These are phyloP conservation scores for Zaprionus africanus DNA, from an alignment of 1,140 invertebrate species.

Conservation along the genomic window DNA sequence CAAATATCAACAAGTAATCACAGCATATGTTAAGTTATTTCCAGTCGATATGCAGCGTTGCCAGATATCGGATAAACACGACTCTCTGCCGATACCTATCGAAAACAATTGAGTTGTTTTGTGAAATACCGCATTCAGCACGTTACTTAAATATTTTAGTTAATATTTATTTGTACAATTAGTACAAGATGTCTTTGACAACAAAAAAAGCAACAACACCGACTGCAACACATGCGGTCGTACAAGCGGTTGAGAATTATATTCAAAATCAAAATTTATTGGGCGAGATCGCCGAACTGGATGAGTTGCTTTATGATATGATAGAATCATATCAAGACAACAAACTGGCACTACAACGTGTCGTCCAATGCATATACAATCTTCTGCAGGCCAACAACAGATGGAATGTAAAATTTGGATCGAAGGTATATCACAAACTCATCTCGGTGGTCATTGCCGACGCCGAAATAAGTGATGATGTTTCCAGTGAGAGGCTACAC, in stretches of 20 bases:
- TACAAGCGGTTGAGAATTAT: slow-evolving; percentile 57
- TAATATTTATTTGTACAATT: not conserved
- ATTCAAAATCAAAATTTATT: slow-evolving; percentile 72
- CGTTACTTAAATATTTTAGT: not conserved
- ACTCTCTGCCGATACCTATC: not conserved
- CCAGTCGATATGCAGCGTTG: not conserved
- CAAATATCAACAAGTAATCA: not conserved
- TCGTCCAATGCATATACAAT: slow-evolving; percentile 62
- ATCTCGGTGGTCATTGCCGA: slow-evolving; percentile 54
- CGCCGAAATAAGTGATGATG: slow-evolving; percentile 22
- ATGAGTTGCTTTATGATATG: slow-evolving; percentile 62
- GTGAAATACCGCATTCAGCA: slow-evolving; percentile 30
- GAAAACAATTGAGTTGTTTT: slow-evolving; percentile 6
- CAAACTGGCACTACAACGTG: slow-evolving; percentile 52
- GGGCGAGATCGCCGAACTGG: slow-evolving; percentile 64
- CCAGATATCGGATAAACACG: too few relatives aligned
- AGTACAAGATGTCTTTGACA: slow-evolving; percentile 46
- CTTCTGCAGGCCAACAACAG: slow-evolving; percentile 57
- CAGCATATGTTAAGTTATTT: not conserved
- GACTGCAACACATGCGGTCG: slow-evolving; percentile 61
- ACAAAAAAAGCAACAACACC: slow-evolving; percentile 56
- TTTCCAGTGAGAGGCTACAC: not conserved
- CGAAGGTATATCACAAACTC: slow-evolving; percentile 66
- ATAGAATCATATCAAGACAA: slow-evolving; percentile 61
- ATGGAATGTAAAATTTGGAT: slow-evolving; percentile 63